Base-by-base conservation (phyloP, 1,140 invertebrate genomes). In the Branchinecta lynchi region DNA sequence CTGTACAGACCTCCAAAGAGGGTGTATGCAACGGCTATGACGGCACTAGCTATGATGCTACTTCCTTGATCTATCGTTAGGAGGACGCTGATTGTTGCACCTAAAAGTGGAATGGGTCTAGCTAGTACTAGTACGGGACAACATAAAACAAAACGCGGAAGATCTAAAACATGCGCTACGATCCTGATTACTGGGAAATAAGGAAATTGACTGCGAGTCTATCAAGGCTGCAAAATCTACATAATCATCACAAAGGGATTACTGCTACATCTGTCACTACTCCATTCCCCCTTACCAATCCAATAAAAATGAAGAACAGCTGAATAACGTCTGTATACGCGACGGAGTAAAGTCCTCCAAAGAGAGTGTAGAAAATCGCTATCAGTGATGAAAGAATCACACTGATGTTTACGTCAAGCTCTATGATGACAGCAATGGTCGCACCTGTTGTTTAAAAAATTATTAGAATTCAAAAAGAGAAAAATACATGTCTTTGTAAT, bases 281-380 rank as follows among this genome's bases (percentile, higher is more conserved):
- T 32, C 51, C 3, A 20, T 60, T 60, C 21, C 32, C 20, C 46
- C 84, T 82, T 78, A 90, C 88, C 81, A 99, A 81, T 32, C 96
- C 96, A 74, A 97, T 86, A 80, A 98, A 97, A 77, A 99, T 98
- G 80, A 94, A 98, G 82, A 98, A 94, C 3, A 99, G 84, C 80
- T 99, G 96, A 73, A 98, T 95, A 73, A 98, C 95, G 78, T 99
- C 96, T 2, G 96, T 98, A 77, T 98, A 99, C 0, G 96, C 96
- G 45, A 99, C 96, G 51, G 94, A 92, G 79, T 98, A 98, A 9
- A 98, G 84, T 0, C 96, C 96, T 0, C 96, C 96, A 77, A 97
- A 95, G 17, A 98, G 83, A 0, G 96, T 99, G 81, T 99, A 99
- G 79, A 96, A 90, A 43, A 98, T 87, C 15, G 96, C 96, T 72